These are phyloP conservation scores for Fulmarus glacialis DNA, from an alignment of 2,113 vertebrate genomes.

Conservation along the genomic window DNA sequence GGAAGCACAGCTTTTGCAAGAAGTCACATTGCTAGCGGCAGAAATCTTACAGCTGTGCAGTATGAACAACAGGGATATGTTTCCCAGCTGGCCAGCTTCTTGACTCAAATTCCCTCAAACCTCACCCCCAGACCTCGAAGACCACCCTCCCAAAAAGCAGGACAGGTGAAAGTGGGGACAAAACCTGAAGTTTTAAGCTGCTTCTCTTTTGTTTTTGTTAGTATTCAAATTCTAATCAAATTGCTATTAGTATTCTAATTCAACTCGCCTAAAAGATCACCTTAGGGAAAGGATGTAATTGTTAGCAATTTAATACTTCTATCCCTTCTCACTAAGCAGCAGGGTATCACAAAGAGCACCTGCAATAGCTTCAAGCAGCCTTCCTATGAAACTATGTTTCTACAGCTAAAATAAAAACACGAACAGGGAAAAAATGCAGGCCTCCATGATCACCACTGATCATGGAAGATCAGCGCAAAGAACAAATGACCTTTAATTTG, in stretches of 20 bases:
- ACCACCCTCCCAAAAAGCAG: background rate
- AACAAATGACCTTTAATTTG: background rate
- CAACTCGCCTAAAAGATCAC: background rate
- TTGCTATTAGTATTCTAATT: background rate
- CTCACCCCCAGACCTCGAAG: background rate
- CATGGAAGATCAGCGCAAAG: background rate
- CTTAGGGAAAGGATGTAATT: background rate
- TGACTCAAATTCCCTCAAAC: background rate
- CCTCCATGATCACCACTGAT: background rate
- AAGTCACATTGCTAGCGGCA: background rate
- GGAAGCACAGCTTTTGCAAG: background rate
- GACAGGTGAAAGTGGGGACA: background rate
- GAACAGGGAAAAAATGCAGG: background rate
- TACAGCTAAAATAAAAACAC: background rate
- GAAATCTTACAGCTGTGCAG: background rate
- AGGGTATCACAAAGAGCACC: background rate
- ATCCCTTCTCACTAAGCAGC: background rate
- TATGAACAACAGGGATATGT: background rate
- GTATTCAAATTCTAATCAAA: background rate
- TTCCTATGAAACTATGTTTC: background rate
- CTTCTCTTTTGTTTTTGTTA: background rate
- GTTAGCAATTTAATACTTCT: background rate
- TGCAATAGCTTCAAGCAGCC: background rate
- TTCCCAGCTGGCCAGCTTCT: background rate
- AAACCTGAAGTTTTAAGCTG: background rate